Evolutionary conservation across 1,140 invertebrate species (phyloP), one percentile per base, ranked within the genome.

Genomic region (Campoletis sonorensis): DNA sequence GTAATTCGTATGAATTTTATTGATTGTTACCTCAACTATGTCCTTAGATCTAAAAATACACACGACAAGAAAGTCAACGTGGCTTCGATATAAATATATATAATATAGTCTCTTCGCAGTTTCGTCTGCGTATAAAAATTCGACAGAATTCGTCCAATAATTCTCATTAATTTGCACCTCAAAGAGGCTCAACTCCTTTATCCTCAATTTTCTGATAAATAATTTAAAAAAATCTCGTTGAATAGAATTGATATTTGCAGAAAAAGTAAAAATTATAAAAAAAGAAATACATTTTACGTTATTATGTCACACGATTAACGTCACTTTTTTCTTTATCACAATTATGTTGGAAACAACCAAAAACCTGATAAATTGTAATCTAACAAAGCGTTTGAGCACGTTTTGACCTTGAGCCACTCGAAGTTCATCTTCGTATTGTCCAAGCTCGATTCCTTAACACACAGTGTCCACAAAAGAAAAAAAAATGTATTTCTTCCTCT

Each of bases 1-100:
- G 18, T 77, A 54, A 21, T 64, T 54, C 37, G 21, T 61, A 51
- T 21, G 71, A 73, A 61, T 33, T 77, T 77, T 77, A 77, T 77
- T 77, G 75, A 64, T 64, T 15, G 27, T 30, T 58, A 10, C 27
- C 26, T 77, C 75, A 23, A 77, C 54, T 11, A 64, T 23, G 54
- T 49, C 5, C 23, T 64, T 37, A 77, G 64, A 77, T 1, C 27
- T 58, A 64, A 30, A 21, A 30, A 21, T n/a, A 76, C 40, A 45
- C 8, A 45, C 40, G 8, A 13, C 40, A n/a, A 58, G 18, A 58
- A n/a, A 76, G 21, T 64, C 51, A 64, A 13, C 51, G 18, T 30
- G 49, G 26, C 13, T 61, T 30, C 16, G 0, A 51, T 77, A 27
- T 21, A 23, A 11, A 30, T 67, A 27, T 67, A 67, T 67, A 67